Evolutionary conservation across 1,140 invertebrate species (phyloP).

Genomic region (Potamilus streckersoni): DNA sequence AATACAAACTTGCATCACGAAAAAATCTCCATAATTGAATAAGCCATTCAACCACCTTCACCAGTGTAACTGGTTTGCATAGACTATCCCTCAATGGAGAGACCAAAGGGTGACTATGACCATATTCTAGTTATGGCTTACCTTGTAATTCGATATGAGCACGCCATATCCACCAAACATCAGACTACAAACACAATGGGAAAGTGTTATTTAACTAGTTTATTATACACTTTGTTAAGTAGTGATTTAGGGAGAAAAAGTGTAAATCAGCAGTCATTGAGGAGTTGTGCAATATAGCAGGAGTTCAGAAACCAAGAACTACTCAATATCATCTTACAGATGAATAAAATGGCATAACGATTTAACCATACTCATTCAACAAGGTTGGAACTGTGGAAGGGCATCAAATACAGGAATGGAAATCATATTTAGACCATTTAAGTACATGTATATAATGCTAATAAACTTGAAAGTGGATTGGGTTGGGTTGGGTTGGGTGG

Average conservation of each 20-base stretch:
- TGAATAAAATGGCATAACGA: slow-evolving; percentile 43
- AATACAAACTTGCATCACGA: slow-evolving; percentile 3
- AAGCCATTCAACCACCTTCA: background rate
- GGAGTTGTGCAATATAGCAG: slow-evolving; percentile 10
- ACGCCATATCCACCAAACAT: slow-evolving; percentile 15
- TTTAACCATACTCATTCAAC: slow-evolving; percentile 41
- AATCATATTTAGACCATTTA: too few species aligned
- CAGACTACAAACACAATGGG: slow-evolving; percentile 19
- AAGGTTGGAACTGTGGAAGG: too few species aligned
- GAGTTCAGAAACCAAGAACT: slow-evolving; percentile 21
- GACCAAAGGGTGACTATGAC: slow-evolving; percentile 10
- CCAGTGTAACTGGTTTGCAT: slow-evolving; percentile 15
- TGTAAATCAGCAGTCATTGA: slow-evolving; percentile 16
- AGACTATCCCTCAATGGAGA: slow-evolving; percentile 10
- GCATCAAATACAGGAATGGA: too few species aligned
- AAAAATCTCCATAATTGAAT: background rate
- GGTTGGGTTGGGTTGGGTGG: too few species aligned
- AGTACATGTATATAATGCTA: too few species aligned
- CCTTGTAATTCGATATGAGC: slow-evolving; percentile 17
- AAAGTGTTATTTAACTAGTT: slow-evolving; percentile 20
- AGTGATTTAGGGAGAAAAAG: slow-evolving; percentile 25
- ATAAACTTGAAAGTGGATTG: too few species aligned
- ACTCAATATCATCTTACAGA: slow-evolving; percentile 52
- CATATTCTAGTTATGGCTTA: slow-evolving; percentile 23
- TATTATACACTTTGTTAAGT: slow-evolving; percentile 21